Evolutionary conservation across 2,113 vertebrate species (phyloP).

Genomic region (Alligator mississippiensis): DNA sequence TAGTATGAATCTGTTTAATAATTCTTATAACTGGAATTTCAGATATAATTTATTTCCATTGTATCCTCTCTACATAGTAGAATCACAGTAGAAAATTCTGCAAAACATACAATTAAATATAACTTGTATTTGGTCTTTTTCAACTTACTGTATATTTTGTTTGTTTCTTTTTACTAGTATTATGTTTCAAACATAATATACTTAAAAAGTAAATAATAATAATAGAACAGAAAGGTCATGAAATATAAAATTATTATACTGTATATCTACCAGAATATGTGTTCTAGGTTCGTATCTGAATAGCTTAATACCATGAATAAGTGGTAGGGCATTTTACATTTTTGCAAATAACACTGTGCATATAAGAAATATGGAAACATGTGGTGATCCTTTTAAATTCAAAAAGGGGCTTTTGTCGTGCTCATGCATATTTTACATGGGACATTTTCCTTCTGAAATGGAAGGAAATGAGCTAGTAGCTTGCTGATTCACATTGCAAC

Average conservation of each 20-base stretch:
- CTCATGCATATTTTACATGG: slow-evolving; percentile 1
- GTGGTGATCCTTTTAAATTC: slow-evolving; percentile 25
- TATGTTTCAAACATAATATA: neutral
- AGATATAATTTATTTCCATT: neutral
- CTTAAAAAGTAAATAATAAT: neutral
- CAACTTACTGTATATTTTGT: neutral
- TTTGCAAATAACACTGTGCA: neutral
- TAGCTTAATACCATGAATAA: neutral
- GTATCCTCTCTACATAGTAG: neutral
- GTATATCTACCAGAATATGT: neutral
- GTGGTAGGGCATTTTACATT: neutral
- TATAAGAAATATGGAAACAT: slow-evolving; percentile 1
- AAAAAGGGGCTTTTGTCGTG: slow-evolving; percentile 5
- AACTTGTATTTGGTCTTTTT: neutral
- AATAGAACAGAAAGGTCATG: neutral
- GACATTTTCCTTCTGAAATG: slow-evolving; percentile 35
- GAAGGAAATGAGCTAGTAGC: slow-evolving; percentile 19
- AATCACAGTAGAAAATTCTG: neutral
- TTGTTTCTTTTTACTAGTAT: neutral
- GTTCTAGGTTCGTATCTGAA: neutral
- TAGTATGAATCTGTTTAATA: no score
- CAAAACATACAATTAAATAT: neutral
- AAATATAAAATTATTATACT: neutral
- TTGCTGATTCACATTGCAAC: neutral
- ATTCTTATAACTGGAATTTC: neutral